These are phyloP conservation scores for Syndactyla subalaris DNA, from an alignment of 2,797 vertebrate species.

Conservation along the genomic window DNA sequence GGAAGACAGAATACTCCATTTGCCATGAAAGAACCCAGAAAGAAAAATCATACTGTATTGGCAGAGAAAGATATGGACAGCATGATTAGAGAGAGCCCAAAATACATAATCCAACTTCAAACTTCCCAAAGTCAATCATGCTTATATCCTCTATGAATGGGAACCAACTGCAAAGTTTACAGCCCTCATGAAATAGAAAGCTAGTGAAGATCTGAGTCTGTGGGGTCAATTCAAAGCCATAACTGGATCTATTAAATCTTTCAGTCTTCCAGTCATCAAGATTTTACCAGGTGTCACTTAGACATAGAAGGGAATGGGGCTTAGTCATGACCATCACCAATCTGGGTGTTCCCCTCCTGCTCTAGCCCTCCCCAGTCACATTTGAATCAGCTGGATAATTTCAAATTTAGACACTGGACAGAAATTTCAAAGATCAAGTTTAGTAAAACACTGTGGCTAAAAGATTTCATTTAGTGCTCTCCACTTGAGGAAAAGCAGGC, in stretches of 20 bases:
- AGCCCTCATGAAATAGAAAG: neutral
- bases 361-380: neutral
- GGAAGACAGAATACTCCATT: neutral
- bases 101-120: neutral
- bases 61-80: neutral
- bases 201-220: neutral
- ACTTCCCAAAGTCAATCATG: neutral
- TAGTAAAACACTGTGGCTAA: neutral
- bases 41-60: neutral
- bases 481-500: neutral
- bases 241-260: neutral
- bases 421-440: neutral
- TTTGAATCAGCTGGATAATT: neutral
- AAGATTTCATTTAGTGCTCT: neutral
- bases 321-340: neutral
- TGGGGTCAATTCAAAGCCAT: neutral
- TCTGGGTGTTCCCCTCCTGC: neutral
- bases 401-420: neutral
- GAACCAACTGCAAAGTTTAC: neutral
- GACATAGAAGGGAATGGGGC: neutral
- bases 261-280: neutral
- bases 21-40: neutral
- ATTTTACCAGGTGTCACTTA: neutral
- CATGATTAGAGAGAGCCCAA: neutral
- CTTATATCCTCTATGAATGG: neutral